Evolutionary conservation across 2,888 invertebrate species (phyloP).

Genomic region (Mythimna albipuncta): DNA sequence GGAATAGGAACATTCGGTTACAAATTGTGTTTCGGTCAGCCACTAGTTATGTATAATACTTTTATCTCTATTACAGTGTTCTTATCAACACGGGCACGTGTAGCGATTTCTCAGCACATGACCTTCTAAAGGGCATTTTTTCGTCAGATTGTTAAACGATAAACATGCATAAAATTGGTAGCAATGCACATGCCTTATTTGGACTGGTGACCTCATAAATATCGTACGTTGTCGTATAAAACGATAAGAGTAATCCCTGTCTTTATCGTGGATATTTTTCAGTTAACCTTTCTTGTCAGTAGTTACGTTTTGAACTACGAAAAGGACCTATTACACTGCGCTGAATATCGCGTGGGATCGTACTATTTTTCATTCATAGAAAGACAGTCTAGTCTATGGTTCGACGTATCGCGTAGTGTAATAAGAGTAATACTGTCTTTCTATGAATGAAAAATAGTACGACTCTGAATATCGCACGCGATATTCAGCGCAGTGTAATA

Average conservation of each 20-base stretch:
- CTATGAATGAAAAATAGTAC: no score
- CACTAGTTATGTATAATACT: neutral
- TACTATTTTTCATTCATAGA: no score
- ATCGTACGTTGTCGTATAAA: slow-evolving; percentile 3
- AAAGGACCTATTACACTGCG: no score
- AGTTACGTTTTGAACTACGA: neutral
- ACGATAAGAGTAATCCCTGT: slow-evolving; percentile 36
- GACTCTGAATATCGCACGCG: no score
- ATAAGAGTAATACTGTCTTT: no score
- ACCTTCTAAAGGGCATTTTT: slow-evolving; percentile 32
- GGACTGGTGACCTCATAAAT: slow-evolving; percentile 5
- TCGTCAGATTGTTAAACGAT: slow-evolving; percentile 12
- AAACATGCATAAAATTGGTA: slow-evolving; percentile 7
- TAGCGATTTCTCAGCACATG: neutral
- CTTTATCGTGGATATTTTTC: neutral
- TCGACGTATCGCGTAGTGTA: no score
- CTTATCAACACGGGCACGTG: no score
- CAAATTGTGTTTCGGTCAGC: no score
- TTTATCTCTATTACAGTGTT: neutral
- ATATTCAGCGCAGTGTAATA: no score
- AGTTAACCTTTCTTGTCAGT: neutral
- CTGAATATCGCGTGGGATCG: no score
- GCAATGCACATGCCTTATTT: slow-evolving; percentile 15
- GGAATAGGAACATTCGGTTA: no score
- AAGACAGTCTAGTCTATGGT: no score